Conservation (phyloP, 2,113 vertebrate species). For the Thryonomys swinderianus region DNA sequence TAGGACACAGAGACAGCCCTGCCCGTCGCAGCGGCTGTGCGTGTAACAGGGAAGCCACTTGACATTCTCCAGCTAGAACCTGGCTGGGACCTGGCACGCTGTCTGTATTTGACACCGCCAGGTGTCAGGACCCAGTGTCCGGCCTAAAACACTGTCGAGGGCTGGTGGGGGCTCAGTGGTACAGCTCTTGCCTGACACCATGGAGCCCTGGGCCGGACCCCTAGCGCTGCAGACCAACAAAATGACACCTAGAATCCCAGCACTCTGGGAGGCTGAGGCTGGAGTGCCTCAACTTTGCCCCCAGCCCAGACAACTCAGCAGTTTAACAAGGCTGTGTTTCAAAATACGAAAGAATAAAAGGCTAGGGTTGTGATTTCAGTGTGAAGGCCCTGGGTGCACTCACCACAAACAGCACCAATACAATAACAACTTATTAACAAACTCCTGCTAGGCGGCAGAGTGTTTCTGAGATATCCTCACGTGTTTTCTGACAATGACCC, state of each 20-base stretch:
- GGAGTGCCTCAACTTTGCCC: neutral
- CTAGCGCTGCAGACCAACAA: neutral
- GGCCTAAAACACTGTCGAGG: fast-evolving
- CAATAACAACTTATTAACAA: neutral
- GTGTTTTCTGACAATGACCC: neutral
- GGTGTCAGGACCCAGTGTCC: fast-evolving
- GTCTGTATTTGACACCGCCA: fast-evolving
- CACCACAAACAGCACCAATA: neutral
- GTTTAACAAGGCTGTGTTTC: neutral
- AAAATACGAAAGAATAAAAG: neutral
- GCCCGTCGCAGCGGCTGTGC: too few relatives aligned
- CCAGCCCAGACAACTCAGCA: neutral
- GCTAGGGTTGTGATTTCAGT: neutral
- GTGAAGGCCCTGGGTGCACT: neutral
- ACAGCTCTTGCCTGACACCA: neutral
- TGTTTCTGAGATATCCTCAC: fast-evolving
- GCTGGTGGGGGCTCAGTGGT: neutral
- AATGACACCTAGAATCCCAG: neutral
- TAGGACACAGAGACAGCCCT: neutral
- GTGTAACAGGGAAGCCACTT: neutral
- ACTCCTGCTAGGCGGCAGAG: too few relatives aligned
- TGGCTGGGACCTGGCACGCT: too few relatives aligned
- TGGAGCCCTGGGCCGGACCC: neutral
- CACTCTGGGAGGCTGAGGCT: neutral
- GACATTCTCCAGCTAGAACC: neutral